A percentile compares a stretch with the other conserved stretches of the same genome.
These are phyloP conservation scores for Timandra comae DNA, from an alignment of 2,888 invertebrate species.

Conservation along the genomic window DNA sequence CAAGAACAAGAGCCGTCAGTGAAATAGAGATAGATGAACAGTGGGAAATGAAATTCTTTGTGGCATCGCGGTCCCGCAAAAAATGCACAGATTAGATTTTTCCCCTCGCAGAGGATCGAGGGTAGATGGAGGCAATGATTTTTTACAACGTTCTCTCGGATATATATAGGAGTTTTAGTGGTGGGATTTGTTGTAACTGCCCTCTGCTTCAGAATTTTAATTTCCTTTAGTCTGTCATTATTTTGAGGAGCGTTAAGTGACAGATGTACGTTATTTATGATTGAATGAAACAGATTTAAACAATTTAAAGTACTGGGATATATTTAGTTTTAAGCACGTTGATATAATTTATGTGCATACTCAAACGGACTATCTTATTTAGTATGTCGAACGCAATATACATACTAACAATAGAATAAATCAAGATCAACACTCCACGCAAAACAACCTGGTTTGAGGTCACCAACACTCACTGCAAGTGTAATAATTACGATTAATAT, in stretches of 20 bases:
- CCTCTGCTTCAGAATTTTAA: slow-evolving; percentile 72
- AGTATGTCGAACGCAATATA: too few species aligned
- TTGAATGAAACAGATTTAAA: too few species aligned
- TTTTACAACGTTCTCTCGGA: slow-evolving; percentile 71
- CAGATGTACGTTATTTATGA: too few species aligned
- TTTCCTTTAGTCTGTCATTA: slow-evolving; percentile 53
- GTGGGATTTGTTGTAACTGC: slow-evolving; percentile 72
- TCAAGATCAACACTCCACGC: too few species aligned
- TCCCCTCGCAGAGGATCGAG: slow-evolving; percentile 70
- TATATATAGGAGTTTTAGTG: slow-evolving; percentile 75
- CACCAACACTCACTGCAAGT: too few species aligned
- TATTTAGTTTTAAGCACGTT: too few species aligned
- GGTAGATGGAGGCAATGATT: slow-evolving; percentile 75
- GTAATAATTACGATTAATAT: too few species aligned
- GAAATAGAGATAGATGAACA: slow-evolving; percentile 78
- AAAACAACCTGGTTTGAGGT: too few species aligned
- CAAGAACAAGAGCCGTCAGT: slow-evolving; percentile 77
- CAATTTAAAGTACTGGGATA: too few species aligned
- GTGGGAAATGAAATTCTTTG: slow-evolving; percentile 79
- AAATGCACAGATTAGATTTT: slow-evolving; percentile 78
- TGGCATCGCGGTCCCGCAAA: slow-evolving; percentile 78
- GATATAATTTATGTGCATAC: too few species aligned
- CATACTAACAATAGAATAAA: too few species aligned
- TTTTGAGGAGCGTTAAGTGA: slow-evolving; percentile 1
- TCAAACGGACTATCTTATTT: too few species aligned